These are phyloP conservation scores for Colistium nudipinnis DNA, from an alignment of 2,113 vertebrate genomes.

Conservation along the genomic window DNA sequence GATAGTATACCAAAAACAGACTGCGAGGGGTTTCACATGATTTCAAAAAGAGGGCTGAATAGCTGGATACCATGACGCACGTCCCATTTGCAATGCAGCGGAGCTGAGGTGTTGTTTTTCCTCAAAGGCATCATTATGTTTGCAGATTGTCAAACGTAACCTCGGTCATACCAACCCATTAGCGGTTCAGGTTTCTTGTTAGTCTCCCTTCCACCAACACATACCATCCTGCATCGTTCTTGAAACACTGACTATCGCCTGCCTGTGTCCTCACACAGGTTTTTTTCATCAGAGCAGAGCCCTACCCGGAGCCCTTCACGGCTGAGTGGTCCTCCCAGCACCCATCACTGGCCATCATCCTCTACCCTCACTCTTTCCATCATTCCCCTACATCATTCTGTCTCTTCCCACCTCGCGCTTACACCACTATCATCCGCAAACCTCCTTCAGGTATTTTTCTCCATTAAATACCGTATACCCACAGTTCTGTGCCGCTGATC, in stretches of 20 bases:
- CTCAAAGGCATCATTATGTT: constrained; percentile 21
- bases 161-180: constrained; percentile 17
- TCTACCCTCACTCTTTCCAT: constrained; percentile 11
- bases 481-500: constrained; percentile 48
- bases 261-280: constrained; percentile 12
- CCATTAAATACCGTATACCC: constrained; percentile 45
- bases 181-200: background rate
- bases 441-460: constrained; percentile 14
- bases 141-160: constrained; percentile 15
- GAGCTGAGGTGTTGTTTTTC: constrained; percentile 13
- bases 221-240: constrained; percentile 3
- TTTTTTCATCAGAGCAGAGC: constrained; percentile 32
- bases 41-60: background rate
- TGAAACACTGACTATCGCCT: constrained; percentile 10
- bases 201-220: constrained; percentile 25
- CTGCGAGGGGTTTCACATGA: background rate
- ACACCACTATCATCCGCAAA: background rate
- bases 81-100: background rate
- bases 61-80: background rate
- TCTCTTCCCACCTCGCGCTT: constrained; percentile 21
- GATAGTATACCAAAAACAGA: background rate
- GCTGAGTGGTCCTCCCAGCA: constrained; percentile 52
- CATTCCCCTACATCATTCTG: constrained; percentile 5
- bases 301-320: constrained; percentile 60
- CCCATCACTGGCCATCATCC: constrained; percentile 54